Base-by-base conservation (phyloP, 53 echinoderm and acorn worm species). In the Temnopleurus reevesii region DNA sequence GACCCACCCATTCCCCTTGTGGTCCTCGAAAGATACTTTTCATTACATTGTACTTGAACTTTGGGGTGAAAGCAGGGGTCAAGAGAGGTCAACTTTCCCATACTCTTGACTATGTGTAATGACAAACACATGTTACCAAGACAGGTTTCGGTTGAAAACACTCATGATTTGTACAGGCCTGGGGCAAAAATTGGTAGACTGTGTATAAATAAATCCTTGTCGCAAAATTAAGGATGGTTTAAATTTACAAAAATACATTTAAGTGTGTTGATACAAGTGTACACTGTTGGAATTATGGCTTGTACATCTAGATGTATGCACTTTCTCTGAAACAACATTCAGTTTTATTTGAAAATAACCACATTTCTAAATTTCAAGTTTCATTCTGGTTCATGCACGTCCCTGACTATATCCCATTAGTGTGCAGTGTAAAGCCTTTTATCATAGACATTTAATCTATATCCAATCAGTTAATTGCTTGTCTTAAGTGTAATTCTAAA, bases 11-110 rank as follows among this genome's bases (percentile, higher is more conserved):
- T 71, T 71, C 71, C 41, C 38, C 21, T n/a, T 38, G 71, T 71
- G 43, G 71, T 36, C 41, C 71, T 71, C 23, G 71, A 41, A 71
- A 71, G 71, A 41, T 41, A 71, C 71, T 71, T 71, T 71, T 71
- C 41, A 71, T 71, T 41, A 71, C n/a, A n/a, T n/a, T n/a, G n/a
- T n/a, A n/a, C 71, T 71, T 71, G 71, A 71, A 71, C 71, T 71
- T 41, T 71, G 41, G 41, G 71, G 71, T 71, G 71, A 71, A 71
- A 38, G 71, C 41, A 71, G 71, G 71, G 71, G 71, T 71, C 71
- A 41, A 38, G 71, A 12, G 21, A 71, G 71, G 71, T 71, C 71
- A 71, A 18, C 71, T 17, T 21, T n/a, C 41, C 71, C 41, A 5
- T 71, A n/a, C 41, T 71, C 71, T 71, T 71, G 71, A 71, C 71